A percentile compares a stretch with the other conserved stretches of the same genome.
These are phyloP conservation scores for Drosophila sturtevanti DNA, from an alignment of 1,140 invertebrate species.

Conservation along the genomic window DNA sequence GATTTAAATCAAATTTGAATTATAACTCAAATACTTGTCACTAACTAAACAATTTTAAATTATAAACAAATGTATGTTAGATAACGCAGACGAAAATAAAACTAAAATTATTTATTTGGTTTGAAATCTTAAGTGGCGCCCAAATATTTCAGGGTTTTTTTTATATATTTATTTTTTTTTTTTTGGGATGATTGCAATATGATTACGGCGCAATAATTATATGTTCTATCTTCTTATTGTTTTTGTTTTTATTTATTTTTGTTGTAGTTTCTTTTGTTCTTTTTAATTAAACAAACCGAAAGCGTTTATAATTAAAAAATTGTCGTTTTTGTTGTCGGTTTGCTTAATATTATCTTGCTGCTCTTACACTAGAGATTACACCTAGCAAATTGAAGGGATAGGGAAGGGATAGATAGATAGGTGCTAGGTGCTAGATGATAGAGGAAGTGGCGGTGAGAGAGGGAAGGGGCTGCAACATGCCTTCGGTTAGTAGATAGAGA, in stretches of 20 bases:
- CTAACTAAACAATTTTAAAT: not conserved
- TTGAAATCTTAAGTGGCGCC: not conserved
- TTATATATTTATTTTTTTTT: not conserved
- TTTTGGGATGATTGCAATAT: not conserved
- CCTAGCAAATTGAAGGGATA: slow-evolving; percentile 51
- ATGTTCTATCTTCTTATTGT: not conserved
- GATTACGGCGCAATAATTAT: not conserved
- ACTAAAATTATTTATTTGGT: not conserved
- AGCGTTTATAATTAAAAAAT: slow-evolving; percentile 72
- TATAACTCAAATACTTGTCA: too few relatives aligned
- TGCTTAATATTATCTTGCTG: slow-evolving; percentile 70
- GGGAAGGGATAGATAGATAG: too few relatives aligned
- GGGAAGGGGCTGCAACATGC: slow-evolving; percentile 17
- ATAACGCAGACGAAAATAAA: not conserved
- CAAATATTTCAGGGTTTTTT: not conserved
- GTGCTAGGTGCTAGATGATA: not conserved
- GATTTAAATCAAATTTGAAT: too few relatives aligned
- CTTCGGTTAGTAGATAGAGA: slow-evolving; percentile 2
- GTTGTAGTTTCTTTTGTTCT: not conserved
- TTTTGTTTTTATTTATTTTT: not conserved
- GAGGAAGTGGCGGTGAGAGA: slow-evolving; percentile 49
- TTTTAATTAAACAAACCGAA: slow-evolving; percentile 54
- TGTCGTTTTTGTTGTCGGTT: slow-evolving; percentile 70
- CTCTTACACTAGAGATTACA: slow-evolving; percentile 73
- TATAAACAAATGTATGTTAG: not conserved